Conservation (phyloP, 1,140 invertebrate species). For the Batillaria attramentaria region DNA sequence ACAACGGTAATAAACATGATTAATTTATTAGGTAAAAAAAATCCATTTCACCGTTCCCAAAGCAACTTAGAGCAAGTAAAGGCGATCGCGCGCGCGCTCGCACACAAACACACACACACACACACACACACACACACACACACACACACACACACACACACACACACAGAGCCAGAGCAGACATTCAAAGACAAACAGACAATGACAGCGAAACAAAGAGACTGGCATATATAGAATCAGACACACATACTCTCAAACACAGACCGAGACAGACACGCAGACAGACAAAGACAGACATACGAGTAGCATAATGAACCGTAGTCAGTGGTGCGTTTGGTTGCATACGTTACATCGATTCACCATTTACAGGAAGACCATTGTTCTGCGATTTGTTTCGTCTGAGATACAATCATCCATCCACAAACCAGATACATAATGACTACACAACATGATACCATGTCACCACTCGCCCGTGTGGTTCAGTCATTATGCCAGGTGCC, state of each 20-base stretch:
- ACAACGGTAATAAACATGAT: neutral
- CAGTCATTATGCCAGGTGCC: too few relatives aligned
- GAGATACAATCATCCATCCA: too few relatives aligned
- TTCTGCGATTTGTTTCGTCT: too few relatives aligned
- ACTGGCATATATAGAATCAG: neutral
- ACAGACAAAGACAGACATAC: neutral
- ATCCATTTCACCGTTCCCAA: neutral
- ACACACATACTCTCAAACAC: neutral
- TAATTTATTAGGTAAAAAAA: neutral
- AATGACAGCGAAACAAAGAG: neutral
- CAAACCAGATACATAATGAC: too few relatives aligned
- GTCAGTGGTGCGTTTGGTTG: neutral
- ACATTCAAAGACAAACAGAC: neutral
- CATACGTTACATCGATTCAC: neutral
- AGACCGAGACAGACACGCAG: neutral
- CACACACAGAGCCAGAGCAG: neutral
- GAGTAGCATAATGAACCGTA: neutral
- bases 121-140: neutral
- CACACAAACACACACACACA: neutral
- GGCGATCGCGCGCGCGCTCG: too few relatives aligned
- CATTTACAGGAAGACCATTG: neutral
- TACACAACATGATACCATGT: too few relatives aligned
- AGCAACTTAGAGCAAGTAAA: too few relatives aligned
- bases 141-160: neutral
- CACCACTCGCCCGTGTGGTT: too few relatives aligned